Evolutionary conservation across 2,888 invertebrate species (phyloP).

Genomic region (Papilio demoleus): DNA sequence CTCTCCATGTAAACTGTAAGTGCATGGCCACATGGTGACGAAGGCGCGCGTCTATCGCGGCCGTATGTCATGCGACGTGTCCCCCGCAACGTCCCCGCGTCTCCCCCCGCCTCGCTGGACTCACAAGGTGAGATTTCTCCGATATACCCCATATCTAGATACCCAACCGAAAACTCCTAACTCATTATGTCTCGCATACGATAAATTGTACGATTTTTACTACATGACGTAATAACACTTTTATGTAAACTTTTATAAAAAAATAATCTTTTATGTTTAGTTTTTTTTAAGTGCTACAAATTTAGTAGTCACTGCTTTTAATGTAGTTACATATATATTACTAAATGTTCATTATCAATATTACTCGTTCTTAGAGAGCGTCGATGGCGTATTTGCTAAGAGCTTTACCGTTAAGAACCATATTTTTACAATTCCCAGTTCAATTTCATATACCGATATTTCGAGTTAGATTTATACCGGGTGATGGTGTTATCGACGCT

Average conservation of each 20-base stretch:
- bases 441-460: too few relatives aligned
- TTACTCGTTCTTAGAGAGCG: background rate
- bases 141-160: slow-evolving; percentile 21
- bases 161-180: slow-evolving; percentile 31
- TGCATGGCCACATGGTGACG: slow-evolving; percentile 56
- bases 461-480: too few relatives aligned
- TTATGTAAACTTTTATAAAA: background rate
- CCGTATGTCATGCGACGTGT: slow-evolving; percentile 73
- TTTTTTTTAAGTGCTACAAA: too few relatives aligned
- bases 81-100: slow-evolving; percentile 54
- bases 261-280: too few relatives aligned
- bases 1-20: slow-evolving; percentile 34
- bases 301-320: too few relatives aligned
- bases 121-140: slow-evolving; percentile 38
- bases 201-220: slow-evolving; percentile 36
- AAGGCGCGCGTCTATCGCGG: slow-evolving; percentile 59
- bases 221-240: slow-evolving; percentile 8
- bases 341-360: too few relatives aligned
- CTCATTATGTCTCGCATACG: slow-evolving; percentile 38
- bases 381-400: too few relatives aligned
- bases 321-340: too few relatives aligned
- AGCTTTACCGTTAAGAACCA: background rate
- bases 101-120: slow-evolving; percentile 47
- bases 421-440: too few relatives aligned
- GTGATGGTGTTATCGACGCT: too few relatives aligned